Conservation (phyloP, 2,113 vertebrate genomes). For the Lates calcarifer region DNA sequence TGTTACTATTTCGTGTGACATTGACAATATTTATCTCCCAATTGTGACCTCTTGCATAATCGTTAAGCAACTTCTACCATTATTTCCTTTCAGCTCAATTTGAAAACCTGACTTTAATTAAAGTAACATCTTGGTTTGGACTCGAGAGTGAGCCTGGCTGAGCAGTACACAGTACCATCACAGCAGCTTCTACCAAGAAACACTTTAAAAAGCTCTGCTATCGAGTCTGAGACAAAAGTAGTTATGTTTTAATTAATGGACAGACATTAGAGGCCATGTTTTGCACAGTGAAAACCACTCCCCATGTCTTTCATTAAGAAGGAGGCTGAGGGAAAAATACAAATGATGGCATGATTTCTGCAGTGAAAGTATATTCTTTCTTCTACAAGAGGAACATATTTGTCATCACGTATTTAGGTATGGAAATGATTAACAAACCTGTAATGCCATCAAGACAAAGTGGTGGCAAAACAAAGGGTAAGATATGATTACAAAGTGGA, state of each 20-base stretch:
- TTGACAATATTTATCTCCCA: slow-evolving; percentile 23
- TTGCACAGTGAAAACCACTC: slow-evolving; percentile 46
- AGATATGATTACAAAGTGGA: slow-evolving; percentile 65
- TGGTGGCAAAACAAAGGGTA: slow-evolving; percentile 43
- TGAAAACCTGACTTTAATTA: slow-evolving; percentile 51
- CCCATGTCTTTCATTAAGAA: slow-evolving; percentile 42
- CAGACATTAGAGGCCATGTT: slow-evolving; percentile 41
- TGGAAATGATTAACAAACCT: slow-evolving; percentile 56
- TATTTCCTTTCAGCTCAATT: slow-evolving; percentile 38
- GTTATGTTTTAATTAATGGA: slow-evolving; percentile 11
- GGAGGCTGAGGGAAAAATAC: slow-evolving; percentile 24
- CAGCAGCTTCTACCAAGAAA: slow-evolving; percentile 59
- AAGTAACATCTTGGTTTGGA: slow-evolving; percentile 29
- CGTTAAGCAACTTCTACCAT: slow-evolving; percentile 1
- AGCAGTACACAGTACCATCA: slow-evolving; percentile 81
- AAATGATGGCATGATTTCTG: slow-evolving; percentile 42
- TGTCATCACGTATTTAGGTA: slow-evolving; percentile 43
- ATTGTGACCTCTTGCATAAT: slow-evolving; percentile 18
- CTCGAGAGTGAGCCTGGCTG: slow-evolving; percentile 42
- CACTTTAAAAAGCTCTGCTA: slow-evolving; percentile 47
- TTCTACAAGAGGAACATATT: slow-evolving; percentile 28
- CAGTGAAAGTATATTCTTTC: slow-evolving; percentile 12
- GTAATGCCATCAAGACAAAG: slow-evolving; percentile 52
- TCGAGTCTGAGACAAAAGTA: slow-evolving; percentile 33
- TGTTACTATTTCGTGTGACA: not conserved